Percentiles rank a stretch among this genome's conserved stretches.
Conservation (phyloP, 2,113 vertebrate species). For the Sorex araneus region DNA sequence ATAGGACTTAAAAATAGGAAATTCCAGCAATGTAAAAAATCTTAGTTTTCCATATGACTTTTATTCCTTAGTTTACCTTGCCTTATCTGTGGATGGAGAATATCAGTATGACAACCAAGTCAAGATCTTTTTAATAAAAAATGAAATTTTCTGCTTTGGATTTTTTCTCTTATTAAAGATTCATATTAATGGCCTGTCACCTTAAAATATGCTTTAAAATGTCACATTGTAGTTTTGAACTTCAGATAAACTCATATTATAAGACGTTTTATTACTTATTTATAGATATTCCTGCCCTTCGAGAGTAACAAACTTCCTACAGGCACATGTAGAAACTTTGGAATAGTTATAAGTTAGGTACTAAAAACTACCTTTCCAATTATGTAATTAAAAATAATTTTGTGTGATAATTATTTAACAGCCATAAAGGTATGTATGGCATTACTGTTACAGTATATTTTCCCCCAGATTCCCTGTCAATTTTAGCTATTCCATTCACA, state of each 20-base stretch:
- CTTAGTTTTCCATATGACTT: background rate
- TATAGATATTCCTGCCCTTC: slow-evolving; percentile 68
- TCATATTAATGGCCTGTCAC: slow-evolving; percentile 87
- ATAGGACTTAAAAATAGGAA: too few relatives aligned
- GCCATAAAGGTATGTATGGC: background rate
- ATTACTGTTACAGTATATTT: background rate
- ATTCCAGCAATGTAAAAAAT: background rate
- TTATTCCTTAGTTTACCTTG: background rate
- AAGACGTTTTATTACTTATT: slow-evolving; percentile 85
- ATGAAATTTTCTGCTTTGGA: slow-evolving; percentile 80
- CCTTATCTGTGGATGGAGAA: background rate
- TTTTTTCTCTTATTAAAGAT: slow-evolving; percentile 86
- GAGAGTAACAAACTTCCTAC: slow-evolving; percentile 51
- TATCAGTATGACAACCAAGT: slow-evolving; percentile 72
- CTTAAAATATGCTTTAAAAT: slow-evolving; percentile 82
- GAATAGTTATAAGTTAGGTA: background rate
- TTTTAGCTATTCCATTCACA: background rate
- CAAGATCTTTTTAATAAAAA: slow-evolving; percentile 81
- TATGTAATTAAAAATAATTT: background rate
- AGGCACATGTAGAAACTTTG: slow-evolving; percentile 41
- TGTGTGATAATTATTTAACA: background rate
- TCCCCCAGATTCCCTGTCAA: background rate
- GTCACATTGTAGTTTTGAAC: slow-evolving; percentile 72
- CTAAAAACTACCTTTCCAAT: background rate
- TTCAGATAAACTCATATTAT: slow-evolving; percentile 62